These are phyloP conservation scores for Drosophila pegasa DNA, from an alignment of 2,888 invertebrate genomes.

Conservation along the genomic window DNA sequence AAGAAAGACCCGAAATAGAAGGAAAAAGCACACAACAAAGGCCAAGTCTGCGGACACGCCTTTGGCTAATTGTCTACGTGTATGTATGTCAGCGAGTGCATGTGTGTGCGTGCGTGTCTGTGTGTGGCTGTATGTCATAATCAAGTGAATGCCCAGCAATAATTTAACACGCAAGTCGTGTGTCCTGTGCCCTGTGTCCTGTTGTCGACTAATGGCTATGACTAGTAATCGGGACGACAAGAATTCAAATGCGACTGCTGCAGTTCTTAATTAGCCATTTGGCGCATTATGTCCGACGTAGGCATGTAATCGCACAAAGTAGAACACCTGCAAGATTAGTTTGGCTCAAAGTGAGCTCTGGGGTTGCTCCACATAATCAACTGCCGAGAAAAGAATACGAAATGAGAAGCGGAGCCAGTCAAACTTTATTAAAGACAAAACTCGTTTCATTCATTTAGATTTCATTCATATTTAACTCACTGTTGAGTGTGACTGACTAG, in stretches of 20 bases:
- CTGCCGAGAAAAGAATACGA: background rate
- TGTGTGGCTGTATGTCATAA: slow-evolving; percentile 66
- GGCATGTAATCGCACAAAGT: slow-evolving; percentile 49
- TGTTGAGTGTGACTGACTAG: background rate
- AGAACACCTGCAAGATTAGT: slow-evolving; percentile 48
- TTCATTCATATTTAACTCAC: background rate
- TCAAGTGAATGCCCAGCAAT: slow-evolving; percentile 71
- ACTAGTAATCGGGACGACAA: slow-evolving; percentile 46
- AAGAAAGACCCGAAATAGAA: slow-evolving; percentile 10
- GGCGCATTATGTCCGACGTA: slow-evolving; percentile 62
- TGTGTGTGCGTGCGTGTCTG: slow-evolving; percentile 13
- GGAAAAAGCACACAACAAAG: slow-evolving; percentile 18
- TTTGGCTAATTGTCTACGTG: slow-evolving; percentile 63
- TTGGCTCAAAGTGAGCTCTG: background rate
- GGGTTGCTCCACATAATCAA: background rate
- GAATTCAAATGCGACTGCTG: slow-evolving; percentile 51
- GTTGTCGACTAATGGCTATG: slow-evolving; percentile 57
- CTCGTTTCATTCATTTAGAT: slow-evolving; percentile 22
- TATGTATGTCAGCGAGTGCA: slow-evolving; percentile 21
- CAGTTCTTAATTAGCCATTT: slow-evolving; percentile 75
- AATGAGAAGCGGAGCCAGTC: background rate
- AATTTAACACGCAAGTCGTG: slow-evolving; percentile 68
- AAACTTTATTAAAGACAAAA: slow-evolving; percentile 44
- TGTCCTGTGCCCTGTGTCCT: slow-evolving; percentile 51
- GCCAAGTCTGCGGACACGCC: slow-evolving; percentile 68